These are phyloP conservation scores for Florisuga fusca DNA, from an alignment of 2,797 vertebrate genomes.

Conservation along the genomic window DNA sequence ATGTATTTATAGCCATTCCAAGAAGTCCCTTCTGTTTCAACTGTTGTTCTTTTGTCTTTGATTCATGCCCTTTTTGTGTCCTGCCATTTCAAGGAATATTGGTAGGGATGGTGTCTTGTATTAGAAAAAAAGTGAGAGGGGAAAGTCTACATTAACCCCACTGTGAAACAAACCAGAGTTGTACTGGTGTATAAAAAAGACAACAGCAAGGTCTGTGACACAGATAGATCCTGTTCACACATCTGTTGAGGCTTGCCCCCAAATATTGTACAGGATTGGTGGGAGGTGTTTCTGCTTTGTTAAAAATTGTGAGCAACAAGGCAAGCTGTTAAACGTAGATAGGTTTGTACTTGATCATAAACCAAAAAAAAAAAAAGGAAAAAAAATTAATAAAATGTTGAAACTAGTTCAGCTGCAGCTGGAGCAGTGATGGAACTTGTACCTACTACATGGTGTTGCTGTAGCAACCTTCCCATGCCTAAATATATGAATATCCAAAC, in stretches of 20 bases:
- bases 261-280: not conserved
- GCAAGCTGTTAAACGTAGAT: constrained; percentile 12
- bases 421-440: not conserved
- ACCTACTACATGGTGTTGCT: not conserved
- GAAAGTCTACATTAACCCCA: not conserved
- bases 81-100: not conserved
- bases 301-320: constrained; percentile 42
- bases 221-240: not conserved
- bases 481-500: not conserved
- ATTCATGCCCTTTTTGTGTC: not conserved
- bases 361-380: not conserved
- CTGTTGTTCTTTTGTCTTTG: not conserved
- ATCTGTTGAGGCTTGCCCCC: constrained; percentile 23
- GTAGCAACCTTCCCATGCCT: constrained; percentile 4
- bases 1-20: not conserved
- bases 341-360: constrained; percentile 49
- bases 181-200: not conserved
- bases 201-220: not conserved
- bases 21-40: not conserved
- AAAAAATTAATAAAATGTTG: constrained; percentile 8
- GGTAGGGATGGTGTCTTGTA: not conserved
- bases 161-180: not conserved
- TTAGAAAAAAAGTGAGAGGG: not conserved
- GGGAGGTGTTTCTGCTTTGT: constrained; percentile 20
- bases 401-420: constrained; percentile 8